Evolutionary conservation across 2,113 vertebrate genomes (phyloP), one percentile per base, ranked within the genome.

Genomic region (Callionymus lyra): DNA sequence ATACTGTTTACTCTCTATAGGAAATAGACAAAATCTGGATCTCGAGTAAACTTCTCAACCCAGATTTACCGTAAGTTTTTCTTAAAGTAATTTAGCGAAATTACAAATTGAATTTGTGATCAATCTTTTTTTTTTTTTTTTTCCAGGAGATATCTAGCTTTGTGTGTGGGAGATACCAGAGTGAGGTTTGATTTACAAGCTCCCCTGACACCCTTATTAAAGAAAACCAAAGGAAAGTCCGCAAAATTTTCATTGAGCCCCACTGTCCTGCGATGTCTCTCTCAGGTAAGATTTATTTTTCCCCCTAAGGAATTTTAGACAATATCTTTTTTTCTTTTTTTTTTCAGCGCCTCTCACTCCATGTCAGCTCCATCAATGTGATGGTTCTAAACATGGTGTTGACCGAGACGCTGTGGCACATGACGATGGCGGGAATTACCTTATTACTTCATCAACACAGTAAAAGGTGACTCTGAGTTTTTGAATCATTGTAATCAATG

Each of bases 21-120:
- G 95, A 98, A 86, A 94, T 97, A 4, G 94, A 96, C 81, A 86
- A 72, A 57, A 51, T 97, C 81, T 94, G 94, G 93, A 85, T 98
- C 68, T 95, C 95, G 75, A 94, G 91, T 74, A 95, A 93, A 76
- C 84, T 92, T 39, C 53, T 95, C 41, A 94, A 91, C 66, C 85
- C 89, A 38, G 90, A 95, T 64, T 76, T 97, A 63, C 94, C 91
- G 95, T 98, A 80, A 64, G 94, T 94, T 74, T 18, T 46, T 12
- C n/a, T n/a, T n/a, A n/a, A n/a, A n/a, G n/a, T n/a, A n/a, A n/a
- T n/a, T n/a, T n/a, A n/a, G 16, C 39, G 31, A 35, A 12, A 15
- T 31, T 9, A 13, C 4, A 36, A 4, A 2, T 1, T 33, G 44
- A 6, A 10, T 10, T 4, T 19, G 1, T 31, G 15, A 12, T 33